Base-by-base conservation (phyloP, 2,888 invertebrate species). In the Stictocephala bisonia region DNA sequence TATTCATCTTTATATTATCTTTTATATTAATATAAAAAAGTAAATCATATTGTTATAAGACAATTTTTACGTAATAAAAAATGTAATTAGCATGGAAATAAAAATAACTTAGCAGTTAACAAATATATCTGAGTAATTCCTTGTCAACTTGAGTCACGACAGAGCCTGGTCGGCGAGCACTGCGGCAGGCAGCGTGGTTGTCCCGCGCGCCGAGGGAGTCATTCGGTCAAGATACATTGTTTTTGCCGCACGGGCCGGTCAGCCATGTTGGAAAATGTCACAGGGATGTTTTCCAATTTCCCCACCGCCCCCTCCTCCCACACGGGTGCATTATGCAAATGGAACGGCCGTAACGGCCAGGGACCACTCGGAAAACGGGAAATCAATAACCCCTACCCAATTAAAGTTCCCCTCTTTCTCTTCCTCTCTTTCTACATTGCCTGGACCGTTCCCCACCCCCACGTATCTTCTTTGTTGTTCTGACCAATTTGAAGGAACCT, bases 261-360 rank as follows among this genome's bases (percentile, higher is more conserved):
- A 75, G 71, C 77, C 77, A 77, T 77, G 72, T 77, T 77, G 78
- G 77, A 75, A 78, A 78, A 77, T 77, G 78, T 78, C 78, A 75
- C 77, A 72, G 72, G 74, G 75, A 78, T 75, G 76, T 78, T 78
- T 78, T 77, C 78, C 78, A 75, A 76, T 77, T 76, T 77, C 78
- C 75, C 60, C 69, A 73, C 72, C 72, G 35, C 72, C 56, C 22
- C 44, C 53, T 67, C 73, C 70, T 68, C 72, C 70, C 26, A n/a
- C 41, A 51, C 66, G 29, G 40, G 70, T 71, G 70, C 70, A 71
- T 71, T 71, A 71, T 71, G 70, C 70, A 71, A 71, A 71, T 71
- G 70, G 56, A 71, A 71, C 58, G 70, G 48, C 70, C 70, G 70
- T 71, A 58, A 71, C 41, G 58, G 70, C 70, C 70, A 58, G 70